Base-by-base conservation (phyloP, 1,140 invertebrate species). In the Drosophila burlai region DNA sequence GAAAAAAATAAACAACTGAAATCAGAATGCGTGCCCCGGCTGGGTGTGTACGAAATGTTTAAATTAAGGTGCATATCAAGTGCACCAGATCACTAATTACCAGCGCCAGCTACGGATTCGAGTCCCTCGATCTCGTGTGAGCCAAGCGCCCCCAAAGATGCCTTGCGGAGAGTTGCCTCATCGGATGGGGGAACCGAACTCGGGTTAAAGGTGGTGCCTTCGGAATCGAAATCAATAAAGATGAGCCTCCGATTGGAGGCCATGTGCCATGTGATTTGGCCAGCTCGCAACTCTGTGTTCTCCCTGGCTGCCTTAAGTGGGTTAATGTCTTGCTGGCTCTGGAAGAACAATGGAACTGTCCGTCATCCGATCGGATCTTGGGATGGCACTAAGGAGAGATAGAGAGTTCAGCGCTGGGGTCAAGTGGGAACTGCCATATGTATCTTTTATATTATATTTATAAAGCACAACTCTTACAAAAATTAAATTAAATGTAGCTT, bases 21-120 rank as follows among this genome's bases (percentile, higher is more conserved):
- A 49, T 45, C 49, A 26, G 46, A 84, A 74, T 71, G 81, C 76
- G 75, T 71, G 81, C 69, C 57, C 64, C 67, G 62, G 54, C 68
- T 90, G 85, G 85, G 85, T 90, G 85, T 90, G 85, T 90, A 90
- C 85, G 82, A 91, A 90, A 90, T 90, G 85, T 90, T 91, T 90
- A 90, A 90, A 90, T 90, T 90, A 90, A 90, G 85, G 82, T 85
- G 79, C 71, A 85, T 90, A 90, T 90, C 86, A 90, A 90, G 85
- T 90, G 85, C 85, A 90, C 85, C 85, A 90, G 85, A 90, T 90
- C 85, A 85, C 85, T 90, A 90, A 90, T 90, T 90, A 90, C 85
- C 85, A 90, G 85, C 85, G 85, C 85, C 85, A 90, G 85, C 85
- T 78, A 60, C 54, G 50, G 61, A 31, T 10, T 45, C 50, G 42